Percentiles rank a stretch among this genome's conserved stretches.
Conservation (phyloP, 2,888 invertebrate genomes). For the Ochropleura leucogaster region DNA sequence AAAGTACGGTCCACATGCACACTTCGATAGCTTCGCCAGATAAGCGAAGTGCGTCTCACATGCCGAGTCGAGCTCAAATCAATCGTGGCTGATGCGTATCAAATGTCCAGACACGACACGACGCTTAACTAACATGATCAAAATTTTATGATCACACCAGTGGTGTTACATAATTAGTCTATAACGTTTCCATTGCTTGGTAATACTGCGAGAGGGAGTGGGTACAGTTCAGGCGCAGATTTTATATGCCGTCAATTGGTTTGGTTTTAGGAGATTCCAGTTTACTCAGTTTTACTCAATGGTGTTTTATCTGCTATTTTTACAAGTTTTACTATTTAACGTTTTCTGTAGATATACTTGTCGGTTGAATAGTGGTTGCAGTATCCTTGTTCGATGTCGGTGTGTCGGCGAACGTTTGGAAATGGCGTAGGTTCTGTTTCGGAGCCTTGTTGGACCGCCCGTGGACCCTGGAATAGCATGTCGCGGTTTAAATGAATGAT, state of each 20-base stretch:
- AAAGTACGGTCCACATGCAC: constrained; percentile 58
- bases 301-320: constrained; percentile 15
- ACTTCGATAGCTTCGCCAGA: constrained; percentile 56
- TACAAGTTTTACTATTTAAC: constrained; percentile 6
- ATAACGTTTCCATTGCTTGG: not conserved
- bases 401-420: not conserved
- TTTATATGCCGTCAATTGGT: not conserved
- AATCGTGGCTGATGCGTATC: constrained; percentile 72
- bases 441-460: constrained; percentile 10
- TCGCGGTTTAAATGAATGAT: not conserved
- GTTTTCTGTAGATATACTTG: constrained; percentile 10
- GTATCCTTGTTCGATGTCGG: constrained; percentile 14
- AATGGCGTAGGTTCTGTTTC: constrained; percentile 22
- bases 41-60: constrained; percentile 54
- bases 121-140: constrained; percentile 35
- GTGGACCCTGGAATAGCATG: not conserved
- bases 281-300: not conserved
- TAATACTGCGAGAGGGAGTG: not conserved
- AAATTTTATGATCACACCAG: constrained; percentile 30
- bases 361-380: not conserved
- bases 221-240: not conserved
- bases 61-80: constrained; percentile 70
- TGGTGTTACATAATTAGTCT: constrained; percentile 4
- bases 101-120: constrained; percentile 66
- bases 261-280: not conserved